Conservation (phyloP, 2,797 vertebrate species). For the Characodon lateralis region DNA sequence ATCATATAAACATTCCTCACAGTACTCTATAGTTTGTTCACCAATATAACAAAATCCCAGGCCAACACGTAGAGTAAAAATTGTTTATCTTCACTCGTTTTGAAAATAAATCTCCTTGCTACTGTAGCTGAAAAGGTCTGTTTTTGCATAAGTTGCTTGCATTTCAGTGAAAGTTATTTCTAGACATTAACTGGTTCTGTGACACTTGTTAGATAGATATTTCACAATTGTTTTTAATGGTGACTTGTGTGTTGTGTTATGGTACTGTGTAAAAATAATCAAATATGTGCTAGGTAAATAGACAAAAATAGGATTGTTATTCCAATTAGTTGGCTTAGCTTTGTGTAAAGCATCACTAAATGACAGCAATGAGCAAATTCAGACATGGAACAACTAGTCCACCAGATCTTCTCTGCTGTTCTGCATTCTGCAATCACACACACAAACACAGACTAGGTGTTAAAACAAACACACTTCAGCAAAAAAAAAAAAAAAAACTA, state of each 20-base stretch:
- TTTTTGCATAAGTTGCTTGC: neutral
- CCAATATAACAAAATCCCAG: neutral
- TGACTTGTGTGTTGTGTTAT: neutral
- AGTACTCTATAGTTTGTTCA: neutral
- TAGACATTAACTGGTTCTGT: neutral
- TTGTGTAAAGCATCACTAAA: neutral
- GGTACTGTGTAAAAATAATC: neutral
- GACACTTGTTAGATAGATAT: constrained; percentile 1
- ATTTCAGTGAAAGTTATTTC: neutral
- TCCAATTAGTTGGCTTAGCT: neutral
- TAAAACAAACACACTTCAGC: constrained; percentile 13
- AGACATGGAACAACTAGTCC: neutral
- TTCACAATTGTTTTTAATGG: neutral
- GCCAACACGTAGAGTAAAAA: neutral
- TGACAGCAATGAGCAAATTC: constrained; percentile 16
- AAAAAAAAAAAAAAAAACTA: constrained; percentile 44
- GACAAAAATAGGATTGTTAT: neutral
- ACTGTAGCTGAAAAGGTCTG: neutral
- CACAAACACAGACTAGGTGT: constrained; percentile 5
- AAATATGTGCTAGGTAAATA: neutral
- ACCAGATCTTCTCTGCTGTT: neutral
- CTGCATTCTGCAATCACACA: constrained; percentile 8
- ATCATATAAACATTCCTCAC: neutral
- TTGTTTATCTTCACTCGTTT: neutral
- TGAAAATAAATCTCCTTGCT: neutral